Conservation (phyloP, 2,888 invertebrate genomes). For the Leptopilina drosophilae region DNA sequence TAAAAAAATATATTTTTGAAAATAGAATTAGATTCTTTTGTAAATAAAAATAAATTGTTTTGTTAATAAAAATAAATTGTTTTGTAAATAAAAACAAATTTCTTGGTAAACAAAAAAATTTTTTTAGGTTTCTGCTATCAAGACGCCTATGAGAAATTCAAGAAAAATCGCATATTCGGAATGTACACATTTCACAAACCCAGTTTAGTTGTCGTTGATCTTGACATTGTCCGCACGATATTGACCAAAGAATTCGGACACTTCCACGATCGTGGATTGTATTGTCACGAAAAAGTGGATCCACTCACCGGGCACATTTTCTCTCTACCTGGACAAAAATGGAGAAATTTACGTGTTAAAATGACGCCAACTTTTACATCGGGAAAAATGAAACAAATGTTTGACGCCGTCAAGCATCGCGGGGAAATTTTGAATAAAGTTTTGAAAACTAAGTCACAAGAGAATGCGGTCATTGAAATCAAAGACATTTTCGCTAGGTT, state of each 20-base stretch:
- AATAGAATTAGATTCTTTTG: too few species aligned
- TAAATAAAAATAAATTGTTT: too few species aligned
- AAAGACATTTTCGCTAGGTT: constrained; percentile 67
- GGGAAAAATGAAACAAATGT: constrained; percentile 74
- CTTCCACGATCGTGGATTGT: constrained; percentile 72
- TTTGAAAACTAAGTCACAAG: constrained; percentile 39
- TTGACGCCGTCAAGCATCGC: constrained; percentile 63
- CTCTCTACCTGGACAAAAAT: constrained; percentile 66
- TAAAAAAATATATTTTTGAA: too few species aligned
- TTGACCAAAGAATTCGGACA: constrained; percentile 71
- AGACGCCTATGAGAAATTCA: constrained; percentile 58
- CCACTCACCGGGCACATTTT: constrained; percentile 70
- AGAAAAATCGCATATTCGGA: constrained; percentile 64
- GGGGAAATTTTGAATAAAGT: constrained; percentile 60
- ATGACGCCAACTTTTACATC: constrained; percentile 76
- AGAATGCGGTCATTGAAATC: constrained; percentile 53
- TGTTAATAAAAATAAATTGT: too few species aligned
- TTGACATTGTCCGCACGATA: constrained; percentile 68
- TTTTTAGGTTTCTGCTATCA: neutral
- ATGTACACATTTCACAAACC: constrained; percentile 66
- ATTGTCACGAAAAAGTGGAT: constrained; percentile 67
- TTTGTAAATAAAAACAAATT: too few species aligned
- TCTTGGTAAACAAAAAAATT: too few species aligned
- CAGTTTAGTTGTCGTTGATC: constrained; percentile 68
- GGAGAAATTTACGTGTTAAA: constrained; percentile 73